A percentile compares a stretch with the other conserved stretches of the same genome.
Evolutionary conservation across 2,888 invertebrate species (phyloP).

Genomic region (Argyra leucocephala): DNA sequence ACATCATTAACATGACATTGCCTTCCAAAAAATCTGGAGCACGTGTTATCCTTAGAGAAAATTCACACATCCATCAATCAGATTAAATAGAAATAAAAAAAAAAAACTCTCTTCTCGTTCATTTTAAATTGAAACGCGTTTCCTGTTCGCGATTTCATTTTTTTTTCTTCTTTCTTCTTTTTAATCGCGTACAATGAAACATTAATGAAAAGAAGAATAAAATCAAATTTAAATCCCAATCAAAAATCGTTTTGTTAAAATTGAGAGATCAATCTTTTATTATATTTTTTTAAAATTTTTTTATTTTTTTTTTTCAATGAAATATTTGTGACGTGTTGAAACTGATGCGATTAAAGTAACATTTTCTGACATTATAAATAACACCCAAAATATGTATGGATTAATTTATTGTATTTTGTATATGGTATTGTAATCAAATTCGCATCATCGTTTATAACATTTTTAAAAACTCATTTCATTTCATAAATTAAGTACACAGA

Average conservation of each 20-base stretch:
- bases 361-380: background rate
- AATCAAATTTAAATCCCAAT: constrained; percentile 1
- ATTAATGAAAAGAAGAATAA: background rate
- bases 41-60: constrained; percentile 2
- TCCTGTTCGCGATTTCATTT: background rate
- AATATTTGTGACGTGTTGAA: background rate
- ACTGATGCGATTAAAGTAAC: background rate
- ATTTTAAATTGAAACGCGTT: background rate
- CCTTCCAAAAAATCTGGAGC: background rate
- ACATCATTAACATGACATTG: constrained; percentile 4
- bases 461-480: too few species aligned
- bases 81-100: background rate
- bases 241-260: constrained; percentile 6
- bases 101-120: background rate
- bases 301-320: background rate
- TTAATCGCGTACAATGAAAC: too few species aligned
- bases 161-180: background rate
- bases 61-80: constrained; percentile 6
- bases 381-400: too few species aligned
- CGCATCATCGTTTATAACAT: background rate
- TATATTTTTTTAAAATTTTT: too few species aligned
- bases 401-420: background rate
- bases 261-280: background rate
- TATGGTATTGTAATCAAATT: background rate
- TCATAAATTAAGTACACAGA: too few species aligned